These are phyloP conservation scores for Apis florea DNA, from an alignment of 1,140 invertebrate genomes.

Conservation along the genomic window DNA sequence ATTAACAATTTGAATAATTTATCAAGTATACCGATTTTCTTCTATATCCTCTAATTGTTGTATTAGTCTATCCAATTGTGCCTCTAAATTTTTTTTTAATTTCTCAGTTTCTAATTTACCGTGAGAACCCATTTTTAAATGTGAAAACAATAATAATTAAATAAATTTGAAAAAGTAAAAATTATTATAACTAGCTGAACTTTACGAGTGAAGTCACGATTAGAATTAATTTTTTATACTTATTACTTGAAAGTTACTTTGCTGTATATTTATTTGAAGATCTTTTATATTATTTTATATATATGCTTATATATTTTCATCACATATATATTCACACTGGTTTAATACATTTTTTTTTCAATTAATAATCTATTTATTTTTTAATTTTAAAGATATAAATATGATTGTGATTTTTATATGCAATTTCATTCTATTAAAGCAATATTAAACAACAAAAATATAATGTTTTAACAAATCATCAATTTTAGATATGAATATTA, in stretches of 20 bases:
- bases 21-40: conserved; percentile 83
- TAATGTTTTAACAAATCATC: background rate
- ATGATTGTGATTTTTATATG: background rate
- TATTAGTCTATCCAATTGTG: conserved; percentile 87
- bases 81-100: conserved; percentile 86
- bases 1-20: background rate
- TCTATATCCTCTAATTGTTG: conserved; percentile 88
- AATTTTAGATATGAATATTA: background rate
- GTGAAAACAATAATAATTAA: background rate
- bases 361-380: background rate
- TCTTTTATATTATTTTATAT: background rate
- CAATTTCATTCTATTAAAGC: background rate
- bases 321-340: background rate
- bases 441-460: background rate
- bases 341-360: background rate
- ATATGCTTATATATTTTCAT: background rate
- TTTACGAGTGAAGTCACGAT: background rate
- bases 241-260: background rate
- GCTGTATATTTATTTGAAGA: background rate
- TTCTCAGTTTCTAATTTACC: conserved; percentile 83
- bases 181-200: background rate
- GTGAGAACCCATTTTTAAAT: conserved; percentile 69
- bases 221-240: background rate
- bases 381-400: background rate
- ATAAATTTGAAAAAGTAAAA: background rate